Base-by-base conservation (phyloP, 2,888 invertebrate genomes). In the Germaria angustata region DNA sequence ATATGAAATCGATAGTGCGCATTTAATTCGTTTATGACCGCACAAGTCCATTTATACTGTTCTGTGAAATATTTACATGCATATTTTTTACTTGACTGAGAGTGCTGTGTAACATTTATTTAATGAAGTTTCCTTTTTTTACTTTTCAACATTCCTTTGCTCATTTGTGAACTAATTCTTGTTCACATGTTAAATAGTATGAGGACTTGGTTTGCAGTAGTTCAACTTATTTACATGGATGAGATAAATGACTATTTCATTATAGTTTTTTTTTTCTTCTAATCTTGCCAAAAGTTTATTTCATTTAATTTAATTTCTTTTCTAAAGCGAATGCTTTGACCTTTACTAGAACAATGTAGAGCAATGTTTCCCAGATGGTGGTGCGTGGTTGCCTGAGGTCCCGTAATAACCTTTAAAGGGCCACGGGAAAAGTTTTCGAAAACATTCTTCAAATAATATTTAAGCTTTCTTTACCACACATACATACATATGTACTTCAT, bases 181-280 rank as follows among this genome's bases (percentile, higher is more conserved):
- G 5, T 57, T 36, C n/a, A 39, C 46, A 75, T 44, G 13, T 17
- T 15, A 41, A 63, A 53, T 28, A 41, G 28, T 28, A 28, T 9
- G 5, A 32, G 17, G 17, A 49, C 24, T 61, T 20, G 51, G n/a
- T 57, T 39, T 49, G 20, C 13, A 41, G 49, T 51, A 41, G 34
- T 68, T 73, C 55, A 77, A 63, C n/a, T n/a, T n/a, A n/a, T 73
- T 55, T 61, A 61, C 55, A 63, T 55, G 28, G 46, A 41, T 49
- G 36, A n/a, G 66, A 72, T 72, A 51, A 76, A 66, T 69, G 57
- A 65, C 32, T 53, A 13, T 20, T 24, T 41, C 57, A n/a, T n/a
- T n/a, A n/a, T 51, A 5, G 24, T n/a, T 24, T 66, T 17, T 13
- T n/a, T 11, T n/a, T 76, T 24, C 24, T 17, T 11, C 15, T 53